Conservation (phyloP, 2,888 invertebrate species). For the Rhagophthalmus giganteus region DNA sequence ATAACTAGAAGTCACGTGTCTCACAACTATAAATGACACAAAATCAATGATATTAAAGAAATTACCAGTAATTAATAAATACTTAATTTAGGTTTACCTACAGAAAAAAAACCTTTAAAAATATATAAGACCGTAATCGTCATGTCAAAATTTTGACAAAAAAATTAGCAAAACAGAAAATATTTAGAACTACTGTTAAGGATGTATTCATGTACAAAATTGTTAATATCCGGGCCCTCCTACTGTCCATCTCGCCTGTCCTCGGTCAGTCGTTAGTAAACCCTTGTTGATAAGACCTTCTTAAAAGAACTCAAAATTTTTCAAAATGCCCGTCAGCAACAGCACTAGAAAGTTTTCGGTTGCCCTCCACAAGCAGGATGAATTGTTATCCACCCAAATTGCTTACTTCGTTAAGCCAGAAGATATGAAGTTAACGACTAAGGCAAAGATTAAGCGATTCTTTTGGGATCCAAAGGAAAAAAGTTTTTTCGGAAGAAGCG, state of each 20-base stretch:
- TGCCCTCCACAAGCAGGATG: slow-evolving; percentile 50
- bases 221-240: slow-evolving; percentile 58
- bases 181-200: slow-evolving; percentile 50
- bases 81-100: no score
- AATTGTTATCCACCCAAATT: slow-evolving; percentile 49
- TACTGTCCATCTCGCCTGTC: slow-evolving; percentile 42
- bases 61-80: no score
- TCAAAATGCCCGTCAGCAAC: slow-evolving; percentile 36
- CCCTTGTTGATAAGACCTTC: slow-evolving; percentile 14
- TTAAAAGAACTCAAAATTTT: slow-evolving; percentile 1
- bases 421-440: slow-evolving; percentile 60
- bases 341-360: slow-evolving; percentile 37
- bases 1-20: no score
- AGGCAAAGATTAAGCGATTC: slow-evolving; percentile 66
- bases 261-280: slow-evolving; percentile 30
- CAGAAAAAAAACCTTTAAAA: no score
- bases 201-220: slow-evolving; percentile 59
- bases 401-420: slow-evolving; percentile 69
- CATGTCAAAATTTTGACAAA: no score
- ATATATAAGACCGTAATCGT: no score
- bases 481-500: slow-evolving; percentile 76
- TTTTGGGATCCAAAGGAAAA: slow-evolving; percentile 76
- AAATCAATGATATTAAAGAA: no score
- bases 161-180: slow-evolving; percentile 11
- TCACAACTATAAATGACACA: no score